Evolutionary conservation across 2,797 vertebrate genomes (phyloP), one percentile per base, ranked within the genome.

Genomic region (Triplophysa bombifrons): DNA sequence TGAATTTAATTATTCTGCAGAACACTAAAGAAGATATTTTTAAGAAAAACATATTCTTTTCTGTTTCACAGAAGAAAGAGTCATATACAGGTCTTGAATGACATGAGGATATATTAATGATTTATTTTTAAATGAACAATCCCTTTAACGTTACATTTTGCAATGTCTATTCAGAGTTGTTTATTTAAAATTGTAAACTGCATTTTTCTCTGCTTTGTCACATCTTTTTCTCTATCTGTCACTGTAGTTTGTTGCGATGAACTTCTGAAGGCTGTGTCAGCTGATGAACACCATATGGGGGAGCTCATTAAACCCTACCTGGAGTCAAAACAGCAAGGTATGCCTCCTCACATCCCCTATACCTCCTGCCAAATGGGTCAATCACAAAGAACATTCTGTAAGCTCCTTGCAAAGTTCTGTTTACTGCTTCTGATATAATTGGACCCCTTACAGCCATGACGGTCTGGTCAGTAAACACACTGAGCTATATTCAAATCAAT

Each of bases 231-330:
- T 58, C 56, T 65, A 19, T 72, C 63, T 69, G 27, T 72, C 25
- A 17, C 64, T 82, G 82, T 90, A 98, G 96, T 98, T 89, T 94
- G 92, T 87, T 97, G 94, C 76, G 94, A 91, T 84, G 90, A 92
- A 76, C 86, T 96, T 88, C 87, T 98, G 86, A 95, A 94, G 88
- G 94, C 95, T 82, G 90, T 90, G n/a, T 90, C 94, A 80, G 94
- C 94, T 30, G 90, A 86, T 14, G 87, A 92, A 82, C 93, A 92
- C 6, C 86, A 78, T 78, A 75, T 91, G 16, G 93, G 95, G 82
- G 85, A 91, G 84, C 82, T 94, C 82, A 82, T 98, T 88, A 92
- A 89, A 85, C 87, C 91, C 0, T 95, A 93, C 85, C 86, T 96
- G 82, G 93, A 94, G 69, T 89, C 76, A 19, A 82, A 88, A 84